Evolutionary conservation across 1,140 invertebrate genomes (phyloP), one percentile per base, ranked within the genome.

Genomic region (Ceratina japonica): DNA sequence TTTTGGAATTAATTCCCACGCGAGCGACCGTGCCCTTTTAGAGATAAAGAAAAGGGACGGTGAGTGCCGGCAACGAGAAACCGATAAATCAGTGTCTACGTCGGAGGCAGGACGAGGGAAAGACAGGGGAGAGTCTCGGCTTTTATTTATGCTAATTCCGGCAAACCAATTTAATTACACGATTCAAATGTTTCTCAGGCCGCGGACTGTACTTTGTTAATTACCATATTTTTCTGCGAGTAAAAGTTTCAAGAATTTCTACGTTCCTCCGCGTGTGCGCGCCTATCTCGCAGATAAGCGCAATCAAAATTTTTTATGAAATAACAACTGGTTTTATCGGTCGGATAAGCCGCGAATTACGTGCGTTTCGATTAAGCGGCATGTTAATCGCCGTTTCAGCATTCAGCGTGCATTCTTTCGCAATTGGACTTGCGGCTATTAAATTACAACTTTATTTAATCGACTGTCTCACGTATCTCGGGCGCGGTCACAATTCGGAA

Each of bases 91-190:
- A 86, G 75, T 58, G 84, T 86, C 83, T 31, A 22, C 18, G 44
- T 51, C 49, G 54, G 31, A 18, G 49, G 31, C 49, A 22, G 59
- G 70, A 79, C 75, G 15, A 52, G 31, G 54, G 69, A 62, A 37
- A 85, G 82, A 74, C 66, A 37, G n/a, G 72, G 20, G 44, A 74
- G 44, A 74, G 44, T 69, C 64, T 85, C 79, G 66, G 68, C 37
- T 44, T 44, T 84, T 89, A 89, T 88, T 89, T 89, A 89, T 89
- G 87, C 87, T 89, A 89, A 89, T 89, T 86, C 81, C 87, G 79
- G 84, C 83, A 89, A 89, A 89, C 88, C 88, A 88, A 89, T 89
- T 89, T 89, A 89, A 89, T 89, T 89, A 89, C 89, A 89, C 87
- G 87, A 89, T 89, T 89, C 84, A 89, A 89, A 89, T 89, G 87